phyloP scores from a whole-genome alignment of 1,140 invertebrate species.

The Acyrthosiphon pisum region DNA sequence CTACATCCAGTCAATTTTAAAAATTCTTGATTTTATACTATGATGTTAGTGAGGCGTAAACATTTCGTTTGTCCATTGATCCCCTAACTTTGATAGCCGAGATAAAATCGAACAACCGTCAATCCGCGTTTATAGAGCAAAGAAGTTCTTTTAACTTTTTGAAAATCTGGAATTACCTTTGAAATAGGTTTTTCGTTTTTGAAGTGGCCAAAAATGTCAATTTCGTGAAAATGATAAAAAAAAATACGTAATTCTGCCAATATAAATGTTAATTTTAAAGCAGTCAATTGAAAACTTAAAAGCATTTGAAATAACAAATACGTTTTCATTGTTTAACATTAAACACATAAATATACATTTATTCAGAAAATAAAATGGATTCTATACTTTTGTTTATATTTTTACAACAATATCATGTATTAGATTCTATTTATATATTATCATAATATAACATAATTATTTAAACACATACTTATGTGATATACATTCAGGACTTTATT shows the following conservation, averaged over 20 bases:
- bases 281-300: neutral
- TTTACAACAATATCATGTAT: neutral
- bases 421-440: neutral
- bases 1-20: neutral
- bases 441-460: neutral
- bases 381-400: constrained; percentile 6
- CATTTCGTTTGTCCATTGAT: neutral
- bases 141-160: neutral
- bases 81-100: neutral
- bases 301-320: constrained; percentile 1
- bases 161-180: constrained; percentile 12
- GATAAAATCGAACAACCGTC: neutral
- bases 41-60: neutral
- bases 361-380: neutral
- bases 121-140: neutral
- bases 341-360: constrained; percentile 13
- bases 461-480: neutral
- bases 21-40: neutral
- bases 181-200: constrained; percentile 29
- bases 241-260: constrained; percentile 20
- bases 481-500: neutral
- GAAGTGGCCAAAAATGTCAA: constrained; percentile 22
- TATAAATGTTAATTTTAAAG: constrained; percentile 47
- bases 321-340: neutral
- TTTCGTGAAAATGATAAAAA: neutral